Evolutionary conservation across 2,888 invertebrate species (phyloP), one percentile per base, ranked within the genome.

Genomic region (Bursaphelenchus okinawaensis): DNA sequence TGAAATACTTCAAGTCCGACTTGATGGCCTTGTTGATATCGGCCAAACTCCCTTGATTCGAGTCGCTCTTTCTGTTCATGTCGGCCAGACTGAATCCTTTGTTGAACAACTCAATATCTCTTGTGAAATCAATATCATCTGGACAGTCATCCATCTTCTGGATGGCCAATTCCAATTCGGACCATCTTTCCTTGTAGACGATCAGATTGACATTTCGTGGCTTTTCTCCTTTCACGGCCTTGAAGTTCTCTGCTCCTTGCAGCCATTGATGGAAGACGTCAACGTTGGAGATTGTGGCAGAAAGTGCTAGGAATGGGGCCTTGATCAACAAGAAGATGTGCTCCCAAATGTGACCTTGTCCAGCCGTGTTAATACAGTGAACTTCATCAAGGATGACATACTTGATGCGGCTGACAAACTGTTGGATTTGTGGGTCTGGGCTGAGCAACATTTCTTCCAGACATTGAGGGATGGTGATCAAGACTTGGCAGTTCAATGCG

Each of bases 331-430:
- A 71, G 12, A 81, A 75, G 22, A 81, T 73, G 60, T 81, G 79
- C 65, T 81, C 81, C 79, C 80, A 81, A 52, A 78, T 74, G 62
- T 77, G 75, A 0, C 79, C 78, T 22, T 79, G 75, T 23, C 71
- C 70, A 0, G 75, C 73, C 7, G 77, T 75, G 66, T 77, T 78
- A 52, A 80, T 80, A 20, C 73, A 81, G 67, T 80, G 80, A 26
- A 80, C 81, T 70, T 80, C 80, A 68, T 80, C 80, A 57, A 80
- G 78, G 55, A 80, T 75, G 28, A 80, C 80, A 64, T 80, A 80
- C 65, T 75, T 75, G 66, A 80, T 78, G 24, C 76, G 72, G 1
- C 74, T 71, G 23, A 78, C 74, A 64, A 81, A 77, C 55, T 75
- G 70, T 60, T 81, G 80, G 19, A 77, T 71, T 12, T 68, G 70